Evolutionary conservation across 2,888 invertebrate genomes (phyloP), one percentile per base, ranked within the genome.

Genomic region (Hesperia comma): DNA sequence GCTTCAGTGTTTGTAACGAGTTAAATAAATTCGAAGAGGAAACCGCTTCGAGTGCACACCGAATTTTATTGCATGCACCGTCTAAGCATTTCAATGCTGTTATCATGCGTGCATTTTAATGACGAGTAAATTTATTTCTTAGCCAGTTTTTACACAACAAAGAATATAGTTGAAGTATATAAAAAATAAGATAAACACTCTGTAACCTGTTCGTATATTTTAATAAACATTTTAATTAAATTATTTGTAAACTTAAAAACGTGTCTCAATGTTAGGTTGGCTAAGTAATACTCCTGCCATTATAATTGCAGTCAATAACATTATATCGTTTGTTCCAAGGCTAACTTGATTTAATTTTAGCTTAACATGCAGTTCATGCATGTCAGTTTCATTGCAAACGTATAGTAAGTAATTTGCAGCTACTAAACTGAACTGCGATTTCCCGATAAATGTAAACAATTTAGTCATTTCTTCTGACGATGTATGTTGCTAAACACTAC

Each of bases 321-420:
- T 73, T 75, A 73, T 71, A 74, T 72, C 73, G 73, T 75, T 71
- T 74, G 70, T 69, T 72, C 69, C 73, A 75, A 76, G 75, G 75
- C 74, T 71, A 72, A 73, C 75, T 70, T 69, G 72, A 66, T 66
- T 66, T 66, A 66, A 66, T 66, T 66, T 66, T 66, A 66, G 66
- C 66, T 60, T 60, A 66, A 60, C 66, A 66, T 66, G 66, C 66
- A 66, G 33, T 60, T 60, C 43, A 60, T 60, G 66, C 66, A 66
- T 66, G 66, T 66, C 60, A 66, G 60, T 43, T 60, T 66, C 60
- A 60, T 60, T 66, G 54, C 54, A 66, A n/a, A n/a, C n/a, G n/a
- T n/a, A n/a, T n/a, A n/a, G n/a, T n/a, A n/a, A 66, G 66, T 66
- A 66, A 55, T 67, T 67, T 55, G 55, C 66, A 46, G 61, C 61